Evolutionary conservation across 2,888 invertebrate genomes (phyloP).

Genomic region (Agrochola litura): DNA sequence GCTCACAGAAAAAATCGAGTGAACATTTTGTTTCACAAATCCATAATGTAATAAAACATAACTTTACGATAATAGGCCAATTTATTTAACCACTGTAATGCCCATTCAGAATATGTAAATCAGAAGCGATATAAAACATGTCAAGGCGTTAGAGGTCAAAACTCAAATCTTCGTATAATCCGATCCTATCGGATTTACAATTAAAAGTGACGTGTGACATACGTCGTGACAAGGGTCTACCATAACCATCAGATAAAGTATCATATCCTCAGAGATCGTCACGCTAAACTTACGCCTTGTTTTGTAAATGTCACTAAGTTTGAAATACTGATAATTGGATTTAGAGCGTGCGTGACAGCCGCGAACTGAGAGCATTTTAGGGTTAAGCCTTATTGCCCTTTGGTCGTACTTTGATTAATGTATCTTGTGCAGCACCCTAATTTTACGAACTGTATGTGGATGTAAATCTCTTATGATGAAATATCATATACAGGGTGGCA

Average conservation of each 20-base stretch:
- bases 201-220: slow-evolving; percentile 74
- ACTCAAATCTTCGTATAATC: slow-evolving; percentile 54
- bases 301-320: slow-evolving; percentile 80
- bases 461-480: slow-evolving; percentile 16
- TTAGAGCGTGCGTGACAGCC: slow-evolving; percentile 65
- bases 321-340: slow-evolving; percentile 82
- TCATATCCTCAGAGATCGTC: slow-evolving; percentile 59
- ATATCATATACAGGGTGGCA: neutral
- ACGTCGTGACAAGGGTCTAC: slow-evolving; percentile 62
- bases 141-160: slow-evolving; percentile 49
- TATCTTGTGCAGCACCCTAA: slow-evolving; percentile 21
- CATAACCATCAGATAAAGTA: slow-evolving; percentile 38
- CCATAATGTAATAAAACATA: slow-evolving; percentile 24
- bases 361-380: slow-evolving; percentile 41
- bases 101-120: slow-evolving; percentile 47
- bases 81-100: slow-evolving; percentile 34
- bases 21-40: slow-evolving; percentile 16
- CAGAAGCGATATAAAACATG: slow-evolving; percentile 45
- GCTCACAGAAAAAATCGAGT: neutral
- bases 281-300: slow-evolving; percentile 68
- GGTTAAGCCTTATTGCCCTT: slow-evolving; percentile 34
- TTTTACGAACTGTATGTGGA: slow-evolving; percentile 17
- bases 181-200: slow-evolving; percentile 70
- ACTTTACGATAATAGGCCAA: slow-evolving; percentile 22
- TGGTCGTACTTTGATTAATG: slow-evolving; percentile 29